Base-by-base conservation (phyloP, 2,113 vertebrate genomes). In the Psephotus haematonotus region DNA sequence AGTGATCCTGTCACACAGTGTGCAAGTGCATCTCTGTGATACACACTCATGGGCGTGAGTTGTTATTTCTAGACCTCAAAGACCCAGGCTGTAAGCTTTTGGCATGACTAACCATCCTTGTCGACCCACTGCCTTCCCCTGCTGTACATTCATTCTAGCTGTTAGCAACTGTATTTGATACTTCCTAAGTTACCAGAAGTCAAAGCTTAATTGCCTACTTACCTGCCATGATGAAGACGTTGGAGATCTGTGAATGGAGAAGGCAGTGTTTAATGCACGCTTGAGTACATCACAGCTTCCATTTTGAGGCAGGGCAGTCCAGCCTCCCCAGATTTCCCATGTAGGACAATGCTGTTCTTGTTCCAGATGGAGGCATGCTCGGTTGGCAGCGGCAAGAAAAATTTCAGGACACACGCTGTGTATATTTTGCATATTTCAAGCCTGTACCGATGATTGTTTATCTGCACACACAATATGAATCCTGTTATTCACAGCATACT, bases 31-130 rank as follows among this genome's bases (percentile, higher is more conserved):
- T 63, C 52, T 50, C 63, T 46, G 28, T n/a, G 49, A 50, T 14
- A 84, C 57, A n/a, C 82, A 50, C 59, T 63, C 79, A 83, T 12
- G 71, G 55, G 68, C 0, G 0, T 63, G 47, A 81, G 64, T 50
- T 59, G 10, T 35, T 95, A 96, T 59, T 95, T 60, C 76, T 29
- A 60, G 69, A 83, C 72, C 79, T 93, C 82, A 76, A 85, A 74
- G 81, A 44, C 14, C 10, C 55, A 70, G 76, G 82, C 47, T 86
- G 65, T 46, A 50, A 64, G 43, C n/a, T 87, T 24, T 31, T 35
- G 65, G 15, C 74, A 44, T 97, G 95, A 92, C 74, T 92, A 95
- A 84, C 69, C 64, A 72, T 19, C 69, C 49, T 68, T 76, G 75
- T n/a, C 64, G 86, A 88, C 78, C 81, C 74, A 93, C 71, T 75